Base-by-base conservation (phyloP, 37 sponge, comb jelly and placozoan genomes). In the Bolinopsis microptera region DNA sequence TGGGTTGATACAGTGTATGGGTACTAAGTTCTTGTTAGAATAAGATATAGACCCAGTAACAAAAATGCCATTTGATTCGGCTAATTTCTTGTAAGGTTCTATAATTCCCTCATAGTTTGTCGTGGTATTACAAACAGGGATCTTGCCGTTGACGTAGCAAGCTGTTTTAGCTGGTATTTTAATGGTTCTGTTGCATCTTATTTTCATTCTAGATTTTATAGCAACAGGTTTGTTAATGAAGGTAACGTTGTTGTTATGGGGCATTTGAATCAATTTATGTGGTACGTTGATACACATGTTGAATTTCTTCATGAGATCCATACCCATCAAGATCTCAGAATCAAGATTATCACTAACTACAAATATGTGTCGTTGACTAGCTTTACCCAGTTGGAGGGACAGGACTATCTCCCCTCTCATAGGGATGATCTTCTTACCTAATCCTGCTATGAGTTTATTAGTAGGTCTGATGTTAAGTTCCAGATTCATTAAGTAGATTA, bases 251-350 rank as follows among this genome's bases (percentile, higher is more conserved):
- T 32, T 36, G 8, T 77, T 77, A 24, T 70, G 23, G 0, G 80
- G 36, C 36, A 77, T 34, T 34, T 16, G 28, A 18, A 77, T 32
- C 18, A 36, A 34, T 33, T 77, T 77, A 32, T 86, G 1, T 13
- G 34, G 23, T 24, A 39, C 61, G 36, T 86, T 40, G 22, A 86
- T 86, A 40, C 41, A 40, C 61, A 86, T 86, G 3, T 40, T 13
- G 39, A 33, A 26, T 23, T 41, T 38, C 30, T 39, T 41, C 32
- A 86, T 86, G 26, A 86, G 30, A 38, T 86, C 90, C 41, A 41
- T 86, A 21, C 90, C 90, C 90, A 86, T 41, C 25, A 86, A 48
- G n/a, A 86, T 22, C n/a, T 86, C 90, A 48, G 13, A 23, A n/a
- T 39, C 41, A 33, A 86, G 8, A 25, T 39, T 41, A 86, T 86